Conservation (phyloP, 2,888 invertebrate genomes). For the Lithophane ornitopus region DNA sequence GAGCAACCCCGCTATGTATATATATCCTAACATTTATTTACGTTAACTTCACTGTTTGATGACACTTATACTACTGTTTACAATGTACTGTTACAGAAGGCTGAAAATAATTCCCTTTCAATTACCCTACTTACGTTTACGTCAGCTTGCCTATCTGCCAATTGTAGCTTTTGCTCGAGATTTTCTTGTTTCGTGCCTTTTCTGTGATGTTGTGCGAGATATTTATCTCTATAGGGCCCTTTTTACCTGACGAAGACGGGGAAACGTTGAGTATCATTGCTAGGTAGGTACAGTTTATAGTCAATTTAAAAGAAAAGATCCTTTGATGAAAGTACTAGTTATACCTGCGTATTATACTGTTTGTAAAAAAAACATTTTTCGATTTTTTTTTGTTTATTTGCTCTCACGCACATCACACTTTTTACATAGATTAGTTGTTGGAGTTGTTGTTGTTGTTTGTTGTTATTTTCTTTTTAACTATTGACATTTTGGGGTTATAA, state of each 20-base stretch:
- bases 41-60: background rate
- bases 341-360: background rate
- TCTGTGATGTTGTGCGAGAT: conserved; percentile 57
- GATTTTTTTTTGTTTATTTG: background rate
- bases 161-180: conserved; percentile 65
- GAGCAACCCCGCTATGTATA: background rate
- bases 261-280: conserved; percentile 32
- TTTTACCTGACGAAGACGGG: conserved; percentile 55
- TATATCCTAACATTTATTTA: background rate
- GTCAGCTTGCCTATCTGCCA: conserved; percentile 66
- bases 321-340: conserved; percentile 34
- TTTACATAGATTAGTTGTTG: background rate
- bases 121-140: conserved; percentile 71
- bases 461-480: background rate
- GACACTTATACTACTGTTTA: conserved; percentile 26
- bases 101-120: conserved; percentile 74
- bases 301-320: conserved; percentile 19
- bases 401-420: background rate
- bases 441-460: background rate
- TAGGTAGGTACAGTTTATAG: conserved; percentile 13
- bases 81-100: conserved; percentile 31
- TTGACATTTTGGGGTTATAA: background rate
- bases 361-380: background rate
- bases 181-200: conserved; percentile 63
- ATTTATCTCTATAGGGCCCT: conserved; percentile 49